Base-by-base conservation (phyloP, 2,113 vertebrate species). In the Podocnemis expansa region DNA sequence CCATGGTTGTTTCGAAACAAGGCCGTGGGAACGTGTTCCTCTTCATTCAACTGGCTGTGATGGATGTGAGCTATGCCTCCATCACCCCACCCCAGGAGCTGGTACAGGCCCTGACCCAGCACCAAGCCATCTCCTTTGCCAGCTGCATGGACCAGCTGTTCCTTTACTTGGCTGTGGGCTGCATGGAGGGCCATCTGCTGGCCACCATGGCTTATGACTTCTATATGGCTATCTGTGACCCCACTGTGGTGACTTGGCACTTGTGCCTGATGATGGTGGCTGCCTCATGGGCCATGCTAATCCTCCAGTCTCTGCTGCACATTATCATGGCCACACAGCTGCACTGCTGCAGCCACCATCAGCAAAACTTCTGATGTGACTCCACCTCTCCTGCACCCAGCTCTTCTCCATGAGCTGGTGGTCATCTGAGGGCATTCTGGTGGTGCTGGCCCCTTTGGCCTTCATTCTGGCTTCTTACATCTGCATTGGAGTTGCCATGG, bases 361-460 rank as follows among this genome's bases (percentile, higher is more conserved):
- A 97, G 51, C 90, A 91, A 51, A 96, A 97, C 25, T 97, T 97
- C 80, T 90, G 96, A 97, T 56, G 92, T 97, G n/a, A 93, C 94
- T 54, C 88, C 96, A 94, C 82, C 95, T 97, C 17, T 94, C 97
- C 41, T 97, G 96, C 10, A 95, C 87, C 86, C 49, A 43, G 21
- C 96, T 95, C 31, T 63, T 95, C 73, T 55, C 92, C 82, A 63
- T 70, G 95, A 95, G 78, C 91, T 97, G 86, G 75, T 93, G 5
- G 96, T 95, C 83, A 95, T 95, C 95, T 2, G 97, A 96, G 43
- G 96, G 95, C 7, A 79, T 87, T 43, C 85, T 92, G 14, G 80
- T 96, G 43, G 94, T 96, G 70, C 56, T 96, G 78, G 95, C 94
- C 14, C 96, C 97, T 12, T 96, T 97, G 51, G 87, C 96, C 60